Percentiles rank a stretch among this genome's conserved stretches.
Conservation (phyloP, 2,888 invertebrate species). For the Dryocosmus kuriphilus region DNA sequence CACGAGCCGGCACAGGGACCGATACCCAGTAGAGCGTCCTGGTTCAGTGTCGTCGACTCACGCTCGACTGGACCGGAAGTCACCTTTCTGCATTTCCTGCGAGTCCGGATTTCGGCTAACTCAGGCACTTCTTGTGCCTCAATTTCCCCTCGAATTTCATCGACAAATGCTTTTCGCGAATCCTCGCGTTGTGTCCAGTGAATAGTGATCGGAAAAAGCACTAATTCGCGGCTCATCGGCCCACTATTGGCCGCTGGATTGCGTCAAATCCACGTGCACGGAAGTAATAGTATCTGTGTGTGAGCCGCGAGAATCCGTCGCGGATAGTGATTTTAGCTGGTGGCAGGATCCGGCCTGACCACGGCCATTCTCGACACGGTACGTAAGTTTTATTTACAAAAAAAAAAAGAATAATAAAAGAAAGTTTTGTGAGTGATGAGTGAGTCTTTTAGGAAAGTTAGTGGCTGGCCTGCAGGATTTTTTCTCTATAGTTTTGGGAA, state of each 20-base stretch:
- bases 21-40: slow-evolving; percentile 31
- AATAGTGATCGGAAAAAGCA: slow-evolving; percentile 1
- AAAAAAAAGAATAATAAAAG: too few species aligned
- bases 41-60: slow-evolving; percentile 17
- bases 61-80: slow-evolving; percentile 33
- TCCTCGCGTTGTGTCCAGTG: slow-evolving; percentile 6
- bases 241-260: neutral
- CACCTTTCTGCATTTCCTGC: neutral
- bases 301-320: slow-evolving; percentile 62
- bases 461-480: neutral
- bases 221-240: neutral
- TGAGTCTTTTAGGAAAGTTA: neutral
- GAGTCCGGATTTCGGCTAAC: neutral
- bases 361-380: slow-evolving; percentile 78
- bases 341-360: slow-evolving; percentile 77
- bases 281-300: slow-evolving; percentile 11
- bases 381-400: slow-evolving; percentile 58
- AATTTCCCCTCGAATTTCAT: neutral
- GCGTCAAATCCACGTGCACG: neutral
- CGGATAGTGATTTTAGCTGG: slow-evolving; percentile 74
- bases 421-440: slow-evolving; percentile 7
- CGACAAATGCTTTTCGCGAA: neutral
- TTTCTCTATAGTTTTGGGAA: neutral
- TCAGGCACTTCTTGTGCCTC: neutral
- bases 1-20: slow-evolving; percentile 32